Percentiles rank a stretch among this genome's conserved stretches.
These are phyloP conservation scores for Notiomystis cincta DNA, from an alignment of 2,113 vertebrate genomes.

Conservation along the genomic window DNA sequence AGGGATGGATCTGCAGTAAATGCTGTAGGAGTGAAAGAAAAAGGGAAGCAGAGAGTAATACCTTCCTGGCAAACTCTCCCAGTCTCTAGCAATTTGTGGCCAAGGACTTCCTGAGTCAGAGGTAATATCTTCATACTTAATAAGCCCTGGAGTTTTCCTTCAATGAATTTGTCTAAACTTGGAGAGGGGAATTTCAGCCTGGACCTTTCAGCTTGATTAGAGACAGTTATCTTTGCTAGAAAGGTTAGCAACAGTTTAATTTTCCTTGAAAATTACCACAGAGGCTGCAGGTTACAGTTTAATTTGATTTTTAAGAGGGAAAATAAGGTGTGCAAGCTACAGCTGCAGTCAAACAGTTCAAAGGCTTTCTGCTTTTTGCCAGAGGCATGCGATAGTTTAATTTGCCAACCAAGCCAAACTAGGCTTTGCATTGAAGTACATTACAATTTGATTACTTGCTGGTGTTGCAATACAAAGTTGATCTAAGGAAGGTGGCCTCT, in stretches of 20 bases:
- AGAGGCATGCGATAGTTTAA: constrained; percentile 50
- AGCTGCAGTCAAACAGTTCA: constrained; percentile 55
- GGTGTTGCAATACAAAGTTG: constrained; percentile 52
- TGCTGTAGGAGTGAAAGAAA: not conserved
- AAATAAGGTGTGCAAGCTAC: constrained; percentile 44
- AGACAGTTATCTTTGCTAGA: constrained; percentile 57
- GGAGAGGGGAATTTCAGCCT: constrained; percentile 22
- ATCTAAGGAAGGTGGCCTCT: constrained; percentile 56
- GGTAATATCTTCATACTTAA: constrained; percentile 1
- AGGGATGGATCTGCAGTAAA: not conserved
- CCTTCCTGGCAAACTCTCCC: not conserved
- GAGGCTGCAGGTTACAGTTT: constrained; percentile 56
- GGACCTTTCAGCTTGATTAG: constrained; percentile 29
- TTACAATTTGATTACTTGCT: constrained; percentile 46
- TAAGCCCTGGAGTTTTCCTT: constrained; percentile 6
- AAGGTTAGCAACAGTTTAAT: constrained; percentile 48
- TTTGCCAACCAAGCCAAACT: constrained; percentile 52
- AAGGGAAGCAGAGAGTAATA: not conserved
- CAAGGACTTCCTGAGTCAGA: constrained; percentile 51
- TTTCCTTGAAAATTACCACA: constrained; percentile 36
- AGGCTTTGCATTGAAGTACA: constrained; percentile 48
- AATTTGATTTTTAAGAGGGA: constrained; percentile 60
- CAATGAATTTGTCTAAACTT: constrained; percentile 34
- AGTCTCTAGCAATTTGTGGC: constrained; percentile 8
- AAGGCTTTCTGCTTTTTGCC: constrained; percentile 55